phyloP scores from a whole-genome alignment of 1,140 invertebrate species.

The Drosophila busckii region DNA sequence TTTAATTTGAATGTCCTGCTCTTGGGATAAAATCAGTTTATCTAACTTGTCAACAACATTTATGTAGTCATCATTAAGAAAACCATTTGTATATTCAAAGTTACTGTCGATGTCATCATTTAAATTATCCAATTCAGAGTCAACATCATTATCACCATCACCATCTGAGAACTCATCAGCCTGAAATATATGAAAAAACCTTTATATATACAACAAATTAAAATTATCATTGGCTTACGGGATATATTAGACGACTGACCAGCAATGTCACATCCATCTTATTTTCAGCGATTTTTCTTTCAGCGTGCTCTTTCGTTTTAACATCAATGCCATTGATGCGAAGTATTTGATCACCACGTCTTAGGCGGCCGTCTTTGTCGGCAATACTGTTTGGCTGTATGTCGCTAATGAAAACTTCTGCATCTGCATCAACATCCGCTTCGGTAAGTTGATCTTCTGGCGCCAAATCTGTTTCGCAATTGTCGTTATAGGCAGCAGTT shows the following conservation, averaged over 20 bases:
- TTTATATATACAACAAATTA: background rate
- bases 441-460: slow-evolving; percentile 72
- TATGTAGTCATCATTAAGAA: slow-evolving; percentile 61
- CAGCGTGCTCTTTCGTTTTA: slow-evolving; percentile 81
- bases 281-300: slow-evolving; percentile 79
- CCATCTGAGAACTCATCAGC: slow-evolving; percentile 17
- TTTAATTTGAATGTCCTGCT: slow-evolving; percentile 14
- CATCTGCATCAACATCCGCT: slow-evolving; percentile 65
- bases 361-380: slow-evolving; percentile 83
- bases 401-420: slow-evolving; percentile 86
- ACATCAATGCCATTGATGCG: slow-evolving; percentile 82
- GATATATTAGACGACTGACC: slow-evolving; percentile 81
- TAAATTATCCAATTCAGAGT: slow-evolving; percentile 40
- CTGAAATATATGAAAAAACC: background rate
- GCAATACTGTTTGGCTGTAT: slow-evolving; percentile 86
- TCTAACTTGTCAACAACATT: slow-evolving; percentile 66
- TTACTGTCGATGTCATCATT: slow-evolving; percentile 60
- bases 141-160: slow-evolving; percentile 54
- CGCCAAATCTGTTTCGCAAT: slow-evolving; percentile 35
- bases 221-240: slow-evolving; percentile 68
- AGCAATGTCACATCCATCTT: slow-evolving; percentile 81
- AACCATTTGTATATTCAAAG: slow-evolving; percentile 62
- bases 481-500: slow-evolving; percentile 73
- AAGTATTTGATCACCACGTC: slow-evolving; percentile 87
- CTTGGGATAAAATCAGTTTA: slow-evolving; percentile 43